Percentiles rank a stretch among this genome's conserved stretches.
Conservation (phyloP, 2,113 vertebrate species). For the Ploceus nigricollis region DNA sequence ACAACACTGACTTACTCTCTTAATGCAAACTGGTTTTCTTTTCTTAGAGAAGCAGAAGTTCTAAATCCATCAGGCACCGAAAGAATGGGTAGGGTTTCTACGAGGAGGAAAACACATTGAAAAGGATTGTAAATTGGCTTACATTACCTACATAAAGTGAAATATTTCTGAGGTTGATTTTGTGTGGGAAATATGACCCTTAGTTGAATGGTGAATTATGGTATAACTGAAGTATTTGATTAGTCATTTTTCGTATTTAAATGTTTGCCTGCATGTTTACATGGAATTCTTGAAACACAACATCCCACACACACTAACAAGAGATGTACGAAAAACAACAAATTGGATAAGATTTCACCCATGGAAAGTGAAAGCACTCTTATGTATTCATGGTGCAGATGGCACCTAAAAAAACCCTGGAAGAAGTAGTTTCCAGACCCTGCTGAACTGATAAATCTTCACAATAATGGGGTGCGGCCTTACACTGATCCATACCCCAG, state of each 20-base stretch:
- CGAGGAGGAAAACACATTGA: neutral
- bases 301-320: neutral
- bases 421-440: neutral
- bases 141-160: neutral
- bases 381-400: neutral
- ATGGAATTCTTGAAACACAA: neutral
- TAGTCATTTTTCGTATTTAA: neutral
- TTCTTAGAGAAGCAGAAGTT: neutral
- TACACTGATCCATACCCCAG: neutral
- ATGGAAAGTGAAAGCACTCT: neutral
- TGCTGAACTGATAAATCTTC: neutral
- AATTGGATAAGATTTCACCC: neutral
- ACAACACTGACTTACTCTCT: neutral
- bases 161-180: neutral
- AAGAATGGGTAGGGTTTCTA: neutral
- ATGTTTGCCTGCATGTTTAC: neutral
- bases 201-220: neutral
- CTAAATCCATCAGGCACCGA: neutral
- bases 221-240: neutral
- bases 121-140: neutral
- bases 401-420: neutral
- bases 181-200: neutral
- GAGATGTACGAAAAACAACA: neutral
- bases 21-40: neutral
- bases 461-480: neutral